A percentile compares a stretch with the other conserved stretches of the same genome.
These are phyloP conservation scores for Watsonalla cultraria DNA, from an alignment of 2,888 invertebrate genomes.

Conservation along the genomic window DNA sequence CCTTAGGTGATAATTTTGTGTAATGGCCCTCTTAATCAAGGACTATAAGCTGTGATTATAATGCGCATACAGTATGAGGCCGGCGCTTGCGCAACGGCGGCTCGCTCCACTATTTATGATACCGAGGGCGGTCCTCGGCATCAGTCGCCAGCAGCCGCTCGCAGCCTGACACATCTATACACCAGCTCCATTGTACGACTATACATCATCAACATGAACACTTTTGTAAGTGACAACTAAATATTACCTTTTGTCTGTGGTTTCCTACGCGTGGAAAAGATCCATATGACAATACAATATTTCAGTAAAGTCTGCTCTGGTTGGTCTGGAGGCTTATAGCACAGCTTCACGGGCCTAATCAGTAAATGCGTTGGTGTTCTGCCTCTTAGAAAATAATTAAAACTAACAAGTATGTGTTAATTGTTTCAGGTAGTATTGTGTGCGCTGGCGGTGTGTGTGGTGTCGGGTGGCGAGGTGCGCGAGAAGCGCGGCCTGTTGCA, in stretches of 20 bases:
- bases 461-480: constrained; percentile 25
- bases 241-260: neutral
- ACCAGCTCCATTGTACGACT: neutral
- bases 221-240: constrained; percentile 24
- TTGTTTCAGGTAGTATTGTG: constrained; percentile 16
- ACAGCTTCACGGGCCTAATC: no score
- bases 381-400: neutral
- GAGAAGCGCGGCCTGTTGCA: constrained; percentile 32
- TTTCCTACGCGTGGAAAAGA: no score
- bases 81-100: neutral
- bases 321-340: no score
- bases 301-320: neutral
- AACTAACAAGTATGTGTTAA: neutral
- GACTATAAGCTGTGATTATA: neutral
- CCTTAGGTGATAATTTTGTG: no score
- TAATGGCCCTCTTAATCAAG: neutral
- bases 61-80: neutral
- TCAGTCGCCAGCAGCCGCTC: constrained; percentile 10
- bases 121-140: neutral
- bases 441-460: constrained; percentile 23
- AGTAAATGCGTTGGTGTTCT: no score
- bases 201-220: constrained; percentile 23
- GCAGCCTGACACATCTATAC: constrained; percentile 7
- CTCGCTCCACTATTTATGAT: neutral
- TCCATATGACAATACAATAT: no score